Evolutionary conservation across 2,888 invertebrate genomes (phyloP), one percentile per base, ranked within the genome.

Genomic region (Oxyteleia sp.): DNA sequence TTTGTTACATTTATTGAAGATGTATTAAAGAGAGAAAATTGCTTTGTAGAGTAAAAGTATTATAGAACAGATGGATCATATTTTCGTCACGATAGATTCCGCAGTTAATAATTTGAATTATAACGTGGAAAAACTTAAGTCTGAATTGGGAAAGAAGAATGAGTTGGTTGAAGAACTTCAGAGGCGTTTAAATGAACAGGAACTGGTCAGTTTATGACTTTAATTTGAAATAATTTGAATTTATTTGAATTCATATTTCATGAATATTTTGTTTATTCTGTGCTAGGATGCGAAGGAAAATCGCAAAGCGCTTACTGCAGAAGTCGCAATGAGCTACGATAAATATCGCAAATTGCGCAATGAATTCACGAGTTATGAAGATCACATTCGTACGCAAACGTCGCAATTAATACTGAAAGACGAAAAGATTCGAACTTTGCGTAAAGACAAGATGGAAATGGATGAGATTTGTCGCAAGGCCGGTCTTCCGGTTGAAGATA

Each of bases 311-410:
- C 92, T 96, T 78, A 95, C 95, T 13, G 94, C 94, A 86, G 94
- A 95, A 92, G 95, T 96, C 78, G 95, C 95, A 64, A 91, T 94
- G 10, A 94, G 96, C 88, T 94, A 94, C 79, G 95, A 95, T 86
- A 94, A 94, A 89, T 92, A 95, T 88, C 90, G 94, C 66, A 91
- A 92, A 11, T 90, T 95, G 88, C 94, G 94, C 57, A 94, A 94
- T 55, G 94, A 95, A 88, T 94, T 95, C 85, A 94, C 93, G 5
- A 92, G 94, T 75, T 93, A 96, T 64, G 95, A 95, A 89, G 95
- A 95, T 86, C 94, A 95, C 89, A 94, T 94, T 87, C 93, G 51
- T 5, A 69, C 45, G 4, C 71, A 94, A 72, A 94, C 94, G 82
- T 94, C 94, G 13, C 94, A 94, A 63, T 93, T 95, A 90, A 94